Base-by-base conservation (phyloP, 2,113 vertebrate genomes). In the Platycercus adscitus region DNA sequence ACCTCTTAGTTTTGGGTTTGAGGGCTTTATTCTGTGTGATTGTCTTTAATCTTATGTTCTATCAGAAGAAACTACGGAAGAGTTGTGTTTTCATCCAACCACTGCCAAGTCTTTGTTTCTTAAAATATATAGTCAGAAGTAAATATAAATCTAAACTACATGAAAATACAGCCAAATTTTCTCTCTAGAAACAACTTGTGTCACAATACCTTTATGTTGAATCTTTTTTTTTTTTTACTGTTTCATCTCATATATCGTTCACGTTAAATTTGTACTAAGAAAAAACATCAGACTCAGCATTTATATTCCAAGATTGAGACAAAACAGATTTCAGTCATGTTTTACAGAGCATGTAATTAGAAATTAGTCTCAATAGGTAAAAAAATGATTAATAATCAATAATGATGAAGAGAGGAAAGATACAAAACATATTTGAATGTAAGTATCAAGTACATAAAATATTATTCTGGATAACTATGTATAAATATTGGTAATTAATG, bases 381-480 rank as follows among this genome's bases (percentile, higher is more conserved):
- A 83, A 46, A 93, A 93, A 33, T 58, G 0, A 84, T 89, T 63
- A 88, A 28, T 64, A 10, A 79, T 58, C 33, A 83, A 47, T 72
- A 81, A 78, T 14, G 2, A 50, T 71, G 29, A 73, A 88, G 19
- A 61, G 8, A 60, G 55, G 17, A 95, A 87, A 80, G 39, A 61
- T 49, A 65, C 11, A 89, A 88, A 68, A 84, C 35, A 91, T 68
- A 93, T 11, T 11, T 89, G 90, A 91, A 87, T 4, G n/a, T 80
- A 88, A 96, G 88, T 91, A 82, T 77, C 39, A 86, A 70, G 49
- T 55, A 80, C 25, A 58, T 71, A 91, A 84, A 84, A 44, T 76
- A 84, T 72, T 63, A 79, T 41, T 86, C 66, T 77, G 13, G 19
- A 47, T 69, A 88, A 92, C 63, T 89, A 39, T 0, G 2, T 44